Evolutionary conservation across 2,113 vertebrate genomes (phyloP).

Genomic region (Odobenus rosmarus): DNA sequence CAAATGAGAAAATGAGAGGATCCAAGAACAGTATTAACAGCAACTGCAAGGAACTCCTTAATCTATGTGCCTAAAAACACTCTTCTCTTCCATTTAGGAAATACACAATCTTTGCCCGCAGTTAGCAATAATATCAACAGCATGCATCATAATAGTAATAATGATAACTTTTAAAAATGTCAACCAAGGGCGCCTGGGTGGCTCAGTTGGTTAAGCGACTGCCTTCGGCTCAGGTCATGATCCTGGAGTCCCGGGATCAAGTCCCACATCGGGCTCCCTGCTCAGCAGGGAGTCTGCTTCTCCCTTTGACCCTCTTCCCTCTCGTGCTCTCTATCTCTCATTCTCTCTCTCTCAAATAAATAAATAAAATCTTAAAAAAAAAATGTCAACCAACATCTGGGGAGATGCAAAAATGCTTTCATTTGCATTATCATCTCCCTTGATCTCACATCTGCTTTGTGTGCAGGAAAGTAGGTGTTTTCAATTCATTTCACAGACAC

Average conservation of each 20-base stretch:
- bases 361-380: no score
- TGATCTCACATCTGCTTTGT: not conserved
- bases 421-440: not conserved
- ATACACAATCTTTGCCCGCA: not conserved
- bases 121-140: not conserved
- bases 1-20: not conserved
- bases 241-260: no score
- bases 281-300: no score
- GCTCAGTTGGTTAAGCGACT: no score
- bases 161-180: not conserved
- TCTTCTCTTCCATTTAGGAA: not conserved
- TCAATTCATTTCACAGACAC: not conserved
- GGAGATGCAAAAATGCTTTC: not conserved
- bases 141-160: not conserved
- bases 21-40: slow-evolving; percentile 6
- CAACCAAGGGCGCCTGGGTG: no score
- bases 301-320: no score
- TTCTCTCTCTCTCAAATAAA: no score
- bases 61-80: not conserved
- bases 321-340: no score
- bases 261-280: no score
- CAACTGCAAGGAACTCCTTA: slow-evolving; percentile 19
- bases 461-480: not conserved
- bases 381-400: not conserved
- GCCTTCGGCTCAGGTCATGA: no score